These are phyloP conservation scores for Betta splendens DNA, from an alignment of 2,797 vertebrate species.

Conservation along the genomic window DNA sequence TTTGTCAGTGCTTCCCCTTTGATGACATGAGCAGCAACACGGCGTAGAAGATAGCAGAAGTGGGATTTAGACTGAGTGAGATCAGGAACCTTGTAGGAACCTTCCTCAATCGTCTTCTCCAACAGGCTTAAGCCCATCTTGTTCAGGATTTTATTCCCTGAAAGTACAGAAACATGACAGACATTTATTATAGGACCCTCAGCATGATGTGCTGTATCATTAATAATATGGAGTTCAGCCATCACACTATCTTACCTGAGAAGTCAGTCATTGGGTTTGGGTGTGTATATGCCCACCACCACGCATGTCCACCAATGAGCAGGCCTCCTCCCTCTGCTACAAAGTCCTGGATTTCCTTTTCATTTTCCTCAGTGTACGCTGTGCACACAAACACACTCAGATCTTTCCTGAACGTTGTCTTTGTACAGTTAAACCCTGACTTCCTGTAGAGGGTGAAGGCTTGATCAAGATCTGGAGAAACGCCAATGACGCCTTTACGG, in stretches of 20 bases:
- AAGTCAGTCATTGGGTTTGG: constrained; percentile 68
- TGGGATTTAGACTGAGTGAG: constrained; percentile 61
- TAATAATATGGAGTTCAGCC: too few relatives aligned
- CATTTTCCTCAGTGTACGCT: constrained; percentile 66
- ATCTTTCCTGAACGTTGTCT: constrained; percentile 64
- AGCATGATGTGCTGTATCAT: too few relatives aligned
- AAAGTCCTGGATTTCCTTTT: constrained; percentile 80
- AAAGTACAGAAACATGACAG: neutral
- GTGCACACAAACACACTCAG: constrained; percentile 81
- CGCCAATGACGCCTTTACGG: constrained; percentile 73
- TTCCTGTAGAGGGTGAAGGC: constrained; percentile 34
- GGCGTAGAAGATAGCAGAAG: constrained; percentile 72
- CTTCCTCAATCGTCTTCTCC: constrained; percentile 13
- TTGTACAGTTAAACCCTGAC: constrained; percentile 59
- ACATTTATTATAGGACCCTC: too few relatives aligned
- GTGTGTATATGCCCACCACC: constrained; percentile 81
- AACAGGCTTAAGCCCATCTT: constrained; percentile 78
- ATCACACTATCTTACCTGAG: constrained; percentile 55
- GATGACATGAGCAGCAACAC: constrained; percentile 66
- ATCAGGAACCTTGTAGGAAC: constrained; percentile 47
- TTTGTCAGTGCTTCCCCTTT: constrained; percentile 46
- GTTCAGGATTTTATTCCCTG: constrained; percentile 80
- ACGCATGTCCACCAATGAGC: constrained; percentile 85
- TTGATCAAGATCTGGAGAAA: constrained; percentile 6
- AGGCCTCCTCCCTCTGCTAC: constrained; percentile 87